Conservation (phyloP, 2,797 vertebrate genomes). For the Macropus fuliginosus region DNA sequence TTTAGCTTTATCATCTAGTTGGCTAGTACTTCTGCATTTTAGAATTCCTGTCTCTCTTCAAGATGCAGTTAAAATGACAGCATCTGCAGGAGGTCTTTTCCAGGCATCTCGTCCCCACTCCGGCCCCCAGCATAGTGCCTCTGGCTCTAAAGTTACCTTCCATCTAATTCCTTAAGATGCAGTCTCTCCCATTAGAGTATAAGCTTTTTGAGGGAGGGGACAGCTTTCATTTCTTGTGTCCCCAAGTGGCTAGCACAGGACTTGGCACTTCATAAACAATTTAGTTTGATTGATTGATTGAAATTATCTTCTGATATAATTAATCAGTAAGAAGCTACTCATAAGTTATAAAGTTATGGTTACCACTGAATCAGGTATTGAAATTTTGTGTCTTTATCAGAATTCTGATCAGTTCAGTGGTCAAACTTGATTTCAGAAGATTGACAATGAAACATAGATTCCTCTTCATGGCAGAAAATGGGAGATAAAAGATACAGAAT, state of each 20-base stretch:
- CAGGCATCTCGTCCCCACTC: background rate
- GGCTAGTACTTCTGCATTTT: background rate
- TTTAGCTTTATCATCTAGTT: background rate
- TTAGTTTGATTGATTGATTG: slow-evolving; percentile 46
- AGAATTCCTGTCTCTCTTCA: background rate
- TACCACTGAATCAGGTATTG: slow-evolving; percentile 10
- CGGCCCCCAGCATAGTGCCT: background rate
- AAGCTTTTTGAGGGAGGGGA: background rate
- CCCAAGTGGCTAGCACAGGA: background rate
- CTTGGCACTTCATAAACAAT: background rate
- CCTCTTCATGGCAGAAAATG: background rate
- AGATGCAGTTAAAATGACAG: background rate
- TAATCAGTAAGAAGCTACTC: background rate
- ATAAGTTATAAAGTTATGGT: slow-evolving; percentile 11
- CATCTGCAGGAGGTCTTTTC: background rate
- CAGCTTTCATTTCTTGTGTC: slow-evolving; percentile 32
- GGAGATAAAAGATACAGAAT: background rate
- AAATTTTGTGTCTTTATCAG: background rate
- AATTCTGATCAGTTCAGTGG: background rate
- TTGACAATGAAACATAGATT: background rate
- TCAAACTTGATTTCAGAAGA: background rate
- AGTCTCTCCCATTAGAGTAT: background rate
- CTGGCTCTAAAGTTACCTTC: background rate
- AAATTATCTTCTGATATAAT: background rate
- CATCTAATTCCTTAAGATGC: background rate